These are phyloP conservation scores for Matsumurasca onukii DNA, from an alignment of 1,140 invertebrate species.

Conservation along the genomic window DNA sequence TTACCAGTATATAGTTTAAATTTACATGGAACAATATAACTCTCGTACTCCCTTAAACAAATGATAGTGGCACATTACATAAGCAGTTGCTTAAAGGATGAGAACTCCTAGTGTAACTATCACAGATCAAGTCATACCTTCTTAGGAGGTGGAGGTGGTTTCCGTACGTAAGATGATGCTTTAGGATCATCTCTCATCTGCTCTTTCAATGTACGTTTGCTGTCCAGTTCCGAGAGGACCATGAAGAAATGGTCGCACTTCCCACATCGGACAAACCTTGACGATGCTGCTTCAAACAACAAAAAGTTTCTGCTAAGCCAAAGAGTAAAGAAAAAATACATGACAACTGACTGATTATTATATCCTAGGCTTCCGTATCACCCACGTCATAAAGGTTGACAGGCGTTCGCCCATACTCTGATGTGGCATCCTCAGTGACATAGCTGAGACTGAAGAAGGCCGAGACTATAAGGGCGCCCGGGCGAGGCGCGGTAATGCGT, in stretches of 20 bases:
- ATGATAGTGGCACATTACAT: too few relatives aligned
- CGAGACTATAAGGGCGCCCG: too few relatives aligned
- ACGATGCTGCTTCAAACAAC: conserved; percentile 61
- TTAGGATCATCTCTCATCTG: conserved; percentile 60
- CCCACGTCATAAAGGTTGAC: neutral
- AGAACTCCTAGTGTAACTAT: too few relatives aligned
- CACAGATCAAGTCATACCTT: conserved; percentile 70
- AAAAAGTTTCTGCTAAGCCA: conserved; percentile 12
- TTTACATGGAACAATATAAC: too few relatives aligned
- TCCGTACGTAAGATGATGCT: conserved; percentile 63
- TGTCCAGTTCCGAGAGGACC: conserved; percentile 90
- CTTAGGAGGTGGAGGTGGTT: conserved; percentile 87
- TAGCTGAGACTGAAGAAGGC: neutral
- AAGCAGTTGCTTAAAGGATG: too few relatives aligned
- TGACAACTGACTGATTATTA: neutral
- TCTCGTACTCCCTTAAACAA: too few relatives aligned
- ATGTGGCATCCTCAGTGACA: too few relatives aligned
- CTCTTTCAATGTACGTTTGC: conserved; percentile 81
- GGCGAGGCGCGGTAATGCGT: too few relatives aligned
- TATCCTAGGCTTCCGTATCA: neutral
- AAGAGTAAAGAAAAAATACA: neutral
- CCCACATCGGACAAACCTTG: conserved; percentile 95
- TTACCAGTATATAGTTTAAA: too few relatives aligned
- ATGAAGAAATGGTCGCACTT: conserved; percentile 98
- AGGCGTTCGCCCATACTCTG: too few relatives aligned